Conservation (phyloP, 1,140 invertebrate genomes). For the Rhagoletis pomonella region DNA sequence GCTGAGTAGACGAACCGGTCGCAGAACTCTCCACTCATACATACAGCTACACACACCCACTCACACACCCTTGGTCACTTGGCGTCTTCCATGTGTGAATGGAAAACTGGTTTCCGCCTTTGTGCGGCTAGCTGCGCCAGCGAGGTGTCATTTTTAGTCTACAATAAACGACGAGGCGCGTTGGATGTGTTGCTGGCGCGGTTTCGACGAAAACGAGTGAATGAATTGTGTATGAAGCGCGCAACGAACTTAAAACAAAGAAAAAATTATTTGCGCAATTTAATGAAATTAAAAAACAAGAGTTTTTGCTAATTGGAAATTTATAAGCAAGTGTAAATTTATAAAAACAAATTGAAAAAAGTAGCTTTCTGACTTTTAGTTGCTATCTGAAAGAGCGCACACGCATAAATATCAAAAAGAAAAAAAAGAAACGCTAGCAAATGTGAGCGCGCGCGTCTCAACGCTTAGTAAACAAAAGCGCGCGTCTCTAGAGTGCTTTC, state of each 20-base stretch:
- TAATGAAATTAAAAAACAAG: neutral
- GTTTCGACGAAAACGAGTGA: conserved; percentile 22
- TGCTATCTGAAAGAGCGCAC: neutral
- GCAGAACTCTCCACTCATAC: neutral
- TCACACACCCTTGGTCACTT: neutral
- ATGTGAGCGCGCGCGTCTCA: neutral
- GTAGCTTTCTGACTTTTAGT: neutral
- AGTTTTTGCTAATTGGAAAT: neutral
- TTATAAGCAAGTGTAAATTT: neutral
- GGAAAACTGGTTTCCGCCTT: conserved; percentile 20
- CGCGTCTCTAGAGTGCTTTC: neutral
- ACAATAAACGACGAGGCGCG: conserved; percentile 48
- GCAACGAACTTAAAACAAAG: neutral
- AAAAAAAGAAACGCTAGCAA: neutral
- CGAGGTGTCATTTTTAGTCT: conserved; percentile 55
- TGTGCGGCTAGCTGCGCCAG: neutral
- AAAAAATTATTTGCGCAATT: neutral
- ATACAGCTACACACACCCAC: neutral
- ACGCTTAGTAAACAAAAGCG: neutral
- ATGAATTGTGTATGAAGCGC: neutral
- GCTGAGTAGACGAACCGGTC: conserved; percentile 12
- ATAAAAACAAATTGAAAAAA: neutral
- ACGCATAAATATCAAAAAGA: too few relatives aligned
- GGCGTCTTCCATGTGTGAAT: neutral
- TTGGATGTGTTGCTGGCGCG: conserved; percentile 45